Evolutionary conservation across 2,888 invertebrate genomes (phyloP).

Genomic region (Netelia melanura): DNA sequence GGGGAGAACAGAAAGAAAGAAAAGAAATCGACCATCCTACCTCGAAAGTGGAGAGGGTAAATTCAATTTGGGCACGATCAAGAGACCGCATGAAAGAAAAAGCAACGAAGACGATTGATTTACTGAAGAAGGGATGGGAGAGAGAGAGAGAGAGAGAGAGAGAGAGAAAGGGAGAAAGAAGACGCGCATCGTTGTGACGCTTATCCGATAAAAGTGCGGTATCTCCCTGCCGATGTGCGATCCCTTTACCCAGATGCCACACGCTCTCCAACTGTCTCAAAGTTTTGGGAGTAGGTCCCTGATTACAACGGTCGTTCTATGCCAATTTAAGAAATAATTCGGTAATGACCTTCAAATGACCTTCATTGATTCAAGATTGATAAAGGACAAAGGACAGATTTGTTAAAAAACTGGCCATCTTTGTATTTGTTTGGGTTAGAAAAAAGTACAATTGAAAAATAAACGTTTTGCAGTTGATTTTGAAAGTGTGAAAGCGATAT

Average conservation of each 20-base stretch:
- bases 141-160: constrained; percentile 24
- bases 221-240: constrained; percentile 25
- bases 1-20: neutral
- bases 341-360: neutral
- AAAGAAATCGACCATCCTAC: constrained; percentile 4
- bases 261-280: constrained; percentile 1
- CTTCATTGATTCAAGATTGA: neutral
- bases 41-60: constrained; percentile 52
- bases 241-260: neutral
- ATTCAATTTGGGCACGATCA: constrained; percentile 66
- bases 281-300: neutral
- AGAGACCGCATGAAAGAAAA: constrained; percentile 54
- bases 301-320: neutral
- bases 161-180: constrained; percentile 19
- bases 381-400: neutral
- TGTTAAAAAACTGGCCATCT: no score
- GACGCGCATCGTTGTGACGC: constrained; percentile 49
- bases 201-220: constrained; percentile 58
- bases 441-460: no score
- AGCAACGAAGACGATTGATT: constrained; percentile 63
- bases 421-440: no score
- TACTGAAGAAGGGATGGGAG: neutral
- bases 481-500: no score
- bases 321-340: neutral
- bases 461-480: no score